Evolutionary conservation across 1,140 invertebrate species (phyloP).

Genomic region (Rhopalosiphum padi): DNA sequence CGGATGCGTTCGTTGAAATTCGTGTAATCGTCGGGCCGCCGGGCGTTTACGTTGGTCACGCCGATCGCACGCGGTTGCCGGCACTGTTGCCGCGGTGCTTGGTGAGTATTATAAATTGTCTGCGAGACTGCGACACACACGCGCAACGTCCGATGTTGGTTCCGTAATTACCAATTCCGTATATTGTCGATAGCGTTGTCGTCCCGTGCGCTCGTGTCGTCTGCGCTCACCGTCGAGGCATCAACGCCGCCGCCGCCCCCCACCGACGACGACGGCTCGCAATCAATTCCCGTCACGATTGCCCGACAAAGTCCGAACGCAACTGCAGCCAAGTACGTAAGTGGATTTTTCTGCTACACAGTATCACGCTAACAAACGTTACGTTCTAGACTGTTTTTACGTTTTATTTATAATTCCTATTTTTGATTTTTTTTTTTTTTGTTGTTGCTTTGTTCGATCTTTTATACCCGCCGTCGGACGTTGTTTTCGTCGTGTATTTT

Average conservation of each 20-base stretch:
- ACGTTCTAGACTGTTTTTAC: background rate
- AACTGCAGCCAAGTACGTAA: background rate
- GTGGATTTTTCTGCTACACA: background rate
- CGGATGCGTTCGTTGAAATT: background rate
- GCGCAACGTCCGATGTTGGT: background rate
- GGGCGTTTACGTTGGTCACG: background rate
- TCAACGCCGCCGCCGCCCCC: background rate
- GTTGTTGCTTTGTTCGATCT: background rate
- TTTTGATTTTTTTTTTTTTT: background rate
- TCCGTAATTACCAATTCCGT: background rate
- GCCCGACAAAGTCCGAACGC: constrained; percentile 44
- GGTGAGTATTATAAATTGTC: background rate
- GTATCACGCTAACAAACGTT: background rate
- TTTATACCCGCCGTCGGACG: background rate
- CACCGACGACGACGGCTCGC: background rate
- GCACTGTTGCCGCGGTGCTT: background rate
- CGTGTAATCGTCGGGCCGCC: background rate
- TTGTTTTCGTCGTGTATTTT: background rate
- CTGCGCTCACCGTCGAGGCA: background rate
- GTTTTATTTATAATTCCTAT: background rate
- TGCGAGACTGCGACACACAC: background rate
- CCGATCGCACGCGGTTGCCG: background rate
- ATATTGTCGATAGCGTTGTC: constrained; percentile 35
- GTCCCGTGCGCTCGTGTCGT: background rate
- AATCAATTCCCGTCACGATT: constrained; percentile 52